Evolutionary conservation across 2,113 vertebrate genomes (phyloP).

Genomic region (Channa argus): DNA sequence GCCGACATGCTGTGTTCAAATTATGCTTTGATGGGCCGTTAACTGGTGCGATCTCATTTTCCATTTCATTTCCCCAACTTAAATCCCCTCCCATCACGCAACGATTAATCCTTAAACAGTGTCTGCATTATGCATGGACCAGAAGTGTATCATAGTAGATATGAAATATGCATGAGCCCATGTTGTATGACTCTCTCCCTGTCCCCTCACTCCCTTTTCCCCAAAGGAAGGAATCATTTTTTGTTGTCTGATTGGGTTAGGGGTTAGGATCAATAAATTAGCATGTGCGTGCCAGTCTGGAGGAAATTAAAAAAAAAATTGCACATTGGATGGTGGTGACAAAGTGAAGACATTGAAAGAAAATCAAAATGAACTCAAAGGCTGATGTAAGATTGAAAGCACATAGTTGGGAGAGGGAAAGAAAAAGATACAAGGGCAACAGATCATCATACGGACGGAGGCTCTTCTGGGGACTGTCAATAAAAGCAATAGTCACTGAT

Average conservation of each 20-base stretch:
- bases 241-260: constrained; percentile 70
- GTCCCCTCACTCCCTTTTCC: background rate
- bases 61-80: constrained; percentile 70
- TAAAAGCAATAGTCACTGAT: constrained; percentile 82
- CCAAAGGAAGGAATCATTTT: constrained; percentile 64
- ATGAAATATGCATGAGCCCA: constrained; percentile 80
- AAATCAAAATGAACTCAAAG: constrained; percentile 46
- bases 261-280: constrained; percentile 58
- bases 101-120: constrained; percentile 68
- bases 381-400: constrained; percentile 24
- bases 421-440: constrained; percentile 29
- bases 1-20: constrained; percentile 17
- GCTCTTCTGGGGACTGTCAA: constrained; percentile 76
- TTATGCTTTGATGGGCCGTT: constrained; percentile 42
- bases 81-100: constrained; percentile 29
- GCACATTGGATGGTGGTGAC: constrained; percentile 21
- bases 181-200: constrained; percentile 32
- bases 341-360: constrained; percentile 5
- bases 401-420: background rate
- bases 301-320: constrained; percentile 31
- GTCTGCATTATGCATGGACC: constrained; percentile 79
- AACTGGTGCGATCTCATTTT: constrained; percentile 56
- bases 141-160: constrained; percentile 73
- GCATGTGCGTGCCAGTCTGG: constrained; percentile 4
- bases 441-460: constrained; percentile 72